Conservation (phyloP, 2,113 vertebrate species). For the Otocyon megalotis region DNA sequence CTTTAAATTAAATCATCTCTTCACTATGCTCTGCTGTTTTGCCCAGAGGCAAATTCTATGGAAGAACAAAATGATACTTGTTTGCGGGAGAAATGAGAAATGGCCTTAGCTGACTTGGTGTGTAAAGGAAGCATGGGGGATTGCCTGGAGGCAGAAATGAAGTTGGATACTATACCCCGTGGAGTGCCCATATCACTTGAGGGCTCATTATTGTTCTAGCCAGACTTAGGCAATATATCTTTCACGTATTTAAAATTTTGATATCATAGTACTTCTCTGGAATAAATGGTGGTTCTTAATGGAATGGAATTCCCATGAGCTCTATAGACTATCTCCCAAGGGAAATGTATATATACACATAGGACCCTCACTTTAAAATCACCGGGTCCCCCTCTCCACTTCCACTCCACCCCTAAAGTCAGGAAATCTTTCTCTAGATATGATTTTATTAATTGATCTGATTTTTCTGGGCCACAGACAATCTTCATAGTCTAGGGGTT, state of each 20-base stretch:
- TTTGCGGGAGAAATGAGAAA: constrained; percentile 39
- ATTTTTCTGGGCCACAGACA: constrained; percentile 44
- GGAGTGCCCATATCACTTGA: background rate
- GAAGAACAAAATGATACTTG: background rate
- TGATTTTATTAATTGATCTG: constrained; percentile 29
- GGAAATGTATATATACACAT: background rate
- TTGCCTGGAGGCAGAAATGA: background rate
- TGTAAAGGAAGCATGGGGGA: background rate
- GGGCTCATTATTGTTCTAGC: background rate
- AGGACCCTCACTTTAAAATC: background rate
- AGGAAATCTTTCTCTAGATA: constrained; percentile 36
- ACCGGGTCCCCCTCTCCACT: background rate
- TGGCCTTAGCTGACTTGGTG: background rate
- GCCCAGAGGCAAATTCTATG: background rate
- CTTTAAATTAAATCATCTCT: background rate
- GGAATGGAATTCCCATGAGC: background rate
- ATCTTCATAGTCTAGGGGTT: background rate
- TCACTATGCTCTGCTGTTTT: background rate
- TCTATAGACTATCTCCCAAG: background rate
- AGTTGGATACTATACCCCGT: background rate
- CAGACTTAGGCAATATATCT: constrained; percentile 1
- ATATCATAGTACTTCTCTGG: constrained; percentile 12
- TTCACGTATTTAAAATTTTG: background rate
- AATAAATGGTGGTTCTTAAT: constrained; percentile 33
- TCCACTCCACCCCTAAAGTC: background rate